Evolutionary conservation across 1,140 invertebrate genomes (phyloP).

Genomic region (Zaprionus inermis): DNA sequence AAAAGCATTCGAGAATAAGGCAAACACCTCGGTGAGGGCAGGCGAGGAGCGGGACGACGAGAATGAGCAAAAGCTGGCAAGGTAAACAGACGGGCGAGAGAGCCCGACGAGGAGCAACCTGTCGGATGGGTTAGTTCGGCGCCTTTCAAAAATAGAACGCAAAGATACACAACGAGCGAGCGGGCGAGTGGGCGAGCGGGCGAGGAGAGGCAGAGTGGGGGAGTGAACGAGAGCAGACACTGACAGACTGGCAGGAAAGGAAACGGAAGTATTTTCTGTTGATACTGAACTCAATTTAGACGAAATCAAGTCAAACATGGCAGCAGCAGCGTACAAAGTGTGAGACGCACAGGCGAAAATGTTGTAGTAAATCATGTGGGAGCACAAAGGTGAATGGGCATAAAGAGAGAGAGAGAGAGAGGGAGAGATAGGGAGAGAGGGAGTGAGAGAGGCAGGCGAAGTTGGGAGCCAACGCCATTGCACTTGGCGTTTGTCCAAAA

Average conservation of each 20-base stretch:
- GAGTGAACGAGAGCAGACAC: constrained; percentile 16
- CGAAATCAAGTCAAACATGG: constrained; percentile 82
- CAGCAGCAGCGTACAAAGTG: constrained; percentile 45
- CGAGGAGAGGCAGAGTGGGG: constrained; percentile 6
- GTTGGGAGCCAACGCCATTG: constrained; percentile 27
- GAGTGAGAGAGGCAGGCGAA: constrained; percentile 8
- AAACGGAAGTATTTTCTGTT: constrained; percentile 82
- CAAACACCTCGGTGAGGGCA: constrained; percentile 61
- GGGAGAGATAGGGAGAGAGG: constrained; percentile 1
- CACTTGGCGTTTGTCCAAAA: constrained; percentile 60
- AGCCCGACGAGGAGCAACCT: constrained; percentile 27
- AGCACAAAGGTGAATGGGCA: constrained; percentile 61
- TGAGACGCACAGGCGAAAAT: constrained; percentile 48
- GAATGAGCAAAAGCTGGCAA: constrained; percentile 65
- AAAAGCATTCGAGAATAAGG: constrained; percentile 81
- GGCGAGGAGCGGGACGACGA: constrained; percentile 34
- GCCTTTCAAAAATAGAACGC: constrained; percentile 43
- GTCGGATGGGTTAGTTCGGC: constrained; percentile 42
- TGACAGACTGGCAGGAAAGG: constrained; percentile 55
- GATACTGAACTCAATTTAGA: constrained; percentile 83
- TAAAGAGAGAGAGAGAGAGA: constrained; percentile 1
- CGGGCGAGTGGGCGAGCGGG: too few species aligned
- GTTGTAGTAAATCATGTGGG: constrained; percentile 80
- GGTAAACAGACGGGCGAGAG: constrained; percentile 63
- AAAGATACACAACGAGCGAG: constrained; percentile 63